Conservation (phyloP, 1,140 invertebrate species). For the Macrobrachium nipponense region DNA sequence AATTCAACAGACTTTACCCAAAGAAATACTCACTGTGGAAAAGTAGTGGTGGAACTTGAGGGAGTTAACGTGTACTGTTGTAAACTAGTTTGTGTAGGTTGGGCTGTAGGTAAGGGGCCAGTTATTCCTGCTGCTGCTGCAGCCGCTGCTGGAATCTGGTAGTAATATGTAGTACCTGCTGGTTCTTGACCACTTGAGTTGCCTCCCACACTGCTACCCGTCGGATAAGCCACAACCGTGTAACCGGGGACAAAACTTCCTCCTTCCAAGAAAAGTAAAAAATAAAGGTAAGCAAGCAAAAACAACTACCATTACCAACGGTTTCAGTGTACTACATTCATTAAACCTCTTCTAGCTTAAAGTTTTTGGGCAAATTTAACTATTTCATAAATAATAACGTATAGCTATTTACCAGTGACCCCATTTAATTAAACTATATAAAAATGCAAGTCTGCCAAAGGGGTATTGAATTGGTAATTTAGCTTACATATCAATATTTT, state of each 20-base stretch:
- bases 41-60: conserved; percentile 44
- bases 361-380: too few relatives aligned
- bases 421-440: too few relatives aligned
- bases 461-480: too few relatives aligned
- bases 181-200: conserved; percentile 34
- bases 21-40: conserved; percentile 47
- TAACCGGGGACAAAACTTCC: conserved; percentile 48
- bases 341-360: too few relatives aligned
- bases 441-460: too few relatives aligned
- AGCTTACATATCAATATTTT: too few relatives aligned
- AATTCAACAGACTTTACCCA: background rate
- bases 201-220: conserved; percentile 40
- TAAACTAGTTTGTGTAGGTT: conserved; percentile 33
- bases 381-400: too few relatives aligned
- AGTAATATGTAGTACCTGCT: conserved; percentile 48
- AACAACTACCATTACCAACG: background rate
- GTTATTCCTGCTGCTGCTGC: conserved; percentile 18
- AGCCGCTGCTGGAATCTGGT: conserved; percentile 38
- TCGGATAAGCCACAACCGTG: conserved; percentile 52
- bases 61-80: conserved; percentile 56
- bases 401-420: too few relatives aligned
- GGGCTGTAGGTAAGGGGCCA: conserved; percentile 41
- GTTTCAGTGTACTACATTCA: too few relatives aligned
- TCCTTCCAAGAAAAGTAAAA: conserved; percentile 13
- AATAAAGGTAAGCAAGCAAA: background rate